A percentile compares a stretch with the other conserved stretches of the same genome.
Conservation (phyloP, 2,797 vertebrate species). For the Sebastes aleutianus region DNA sequence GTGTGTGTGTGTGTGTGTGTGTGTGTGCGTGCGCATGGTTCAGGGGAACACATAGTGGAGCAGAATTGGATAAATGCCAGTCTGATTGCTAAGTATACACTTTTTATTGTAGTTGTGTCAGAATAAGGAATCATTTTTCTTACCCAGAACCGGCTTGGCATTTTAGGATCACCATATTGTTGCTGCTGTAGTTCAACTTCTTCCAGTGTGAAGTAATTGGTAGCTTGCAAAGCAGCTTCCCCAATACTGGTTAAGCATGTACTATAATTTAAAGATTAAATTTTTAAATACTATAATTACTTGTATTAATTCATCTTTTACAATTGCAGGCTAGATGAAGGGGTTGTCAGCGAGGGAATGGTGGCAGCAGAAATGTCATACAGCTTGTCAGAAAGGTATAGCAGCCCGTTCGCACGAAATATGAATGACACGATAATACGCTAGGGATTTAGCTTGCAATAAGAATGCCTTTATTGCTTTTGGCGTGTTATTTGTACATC, state of each 20-base stretch:
- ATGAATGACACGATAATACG: no score
- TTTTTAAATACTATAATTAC: neutral
- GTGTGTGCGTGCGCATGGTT: no score
- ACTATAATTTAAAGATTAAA: neutral
- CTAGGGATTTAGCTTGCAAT: neutral
- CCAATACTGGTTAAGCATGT: neutral
- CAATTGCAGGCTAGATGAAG: neutral
- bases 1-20: no score
- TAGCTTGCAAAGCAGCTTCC: neutral
- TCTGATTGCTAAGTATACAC: no score
- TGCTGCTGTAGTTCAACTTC: neutral
- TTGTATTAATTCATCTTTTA: neutral
- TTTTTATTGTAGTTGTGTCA: no score
- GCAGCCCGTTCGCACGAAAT: neutral
- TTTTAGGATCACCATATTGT: no score
- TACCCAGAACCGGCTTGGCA: no score
- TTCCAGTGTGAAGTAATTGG: neutral
- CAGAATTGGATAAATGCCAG: no score
- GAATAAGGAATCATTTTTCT: no score
- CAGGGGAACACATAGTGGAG: no score
- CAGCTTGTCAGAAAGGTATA: neutral
- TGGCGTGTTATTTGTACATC: no score
- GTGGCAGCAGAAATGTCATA: neutral
- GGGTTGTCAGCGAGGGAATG: neutral
- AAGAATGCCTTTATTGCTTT: neutral